These are phyloP conservation scores for Dermatemys mawii DNA, from an alignment of 2,113 vertebrate species.

Conservation along the genomic window DNA sequence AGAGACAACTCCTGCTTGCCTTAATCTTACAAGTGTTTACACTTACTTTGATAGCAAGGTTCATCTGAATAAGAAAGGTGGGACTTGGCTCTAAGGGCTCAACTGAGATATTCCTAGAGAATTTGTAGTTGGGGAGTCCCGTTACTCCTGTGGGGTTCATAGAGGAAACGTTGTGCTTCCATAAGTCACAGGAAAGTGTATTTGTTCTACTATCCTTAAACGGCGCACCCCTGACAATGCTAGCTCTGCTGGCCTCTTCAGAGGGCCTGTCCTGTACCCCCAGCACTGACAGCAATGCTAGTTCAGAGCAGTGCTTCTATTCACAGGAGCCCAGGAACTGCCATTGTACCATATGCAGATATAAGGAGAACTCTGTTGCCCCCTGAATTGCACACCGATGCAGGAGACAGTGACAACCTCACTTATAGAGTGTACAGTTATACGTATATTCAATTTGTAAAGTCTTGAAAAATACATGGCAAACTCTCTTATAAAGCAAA, in stretches of 20 bases:
- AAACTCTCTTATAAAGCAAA: not conserved
- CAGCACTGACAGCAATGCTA: accelerated
- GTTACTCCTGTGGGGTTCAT: not conserved
- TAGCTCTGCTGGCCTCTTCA: not conserved
- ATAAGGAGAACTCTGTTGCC: not conserved
- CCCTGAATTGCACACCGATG: not conserved
- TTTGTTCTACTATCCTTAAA: not conserved
- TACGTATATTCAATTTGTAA: not conserved
- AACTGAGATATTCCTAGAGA: accelerated
- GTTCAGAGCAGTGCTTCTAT: not conserved
- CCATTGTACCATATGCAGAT: not conserved
- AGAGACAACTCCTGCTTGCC: not conserved
- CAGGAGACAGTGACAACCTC: not conserved
- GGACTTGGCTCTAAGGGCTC: accelerated
- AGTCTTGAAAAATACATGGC: not conserved
- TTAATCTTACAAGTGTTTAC: not conserved
- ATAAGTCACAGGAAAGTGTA: not conserved
- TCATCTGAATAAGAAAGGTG: not conserved
- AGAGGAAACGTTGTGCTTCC: not conserved
- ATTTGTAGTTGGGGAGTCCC: not conserved
- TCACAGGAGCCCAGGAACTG: not conserved
- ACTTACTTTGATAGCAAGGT: not conserved
- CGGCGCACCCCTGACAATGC: accelerated
- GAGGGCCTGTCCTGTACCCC: not conserved
- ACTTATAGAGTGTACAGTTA: not conserved